These are phyloP conservation scores for Pseudochromis fuscus DNA, from an alignment of 2,797 vertebrate genomes.

Conservation along the genomic window DNA sequence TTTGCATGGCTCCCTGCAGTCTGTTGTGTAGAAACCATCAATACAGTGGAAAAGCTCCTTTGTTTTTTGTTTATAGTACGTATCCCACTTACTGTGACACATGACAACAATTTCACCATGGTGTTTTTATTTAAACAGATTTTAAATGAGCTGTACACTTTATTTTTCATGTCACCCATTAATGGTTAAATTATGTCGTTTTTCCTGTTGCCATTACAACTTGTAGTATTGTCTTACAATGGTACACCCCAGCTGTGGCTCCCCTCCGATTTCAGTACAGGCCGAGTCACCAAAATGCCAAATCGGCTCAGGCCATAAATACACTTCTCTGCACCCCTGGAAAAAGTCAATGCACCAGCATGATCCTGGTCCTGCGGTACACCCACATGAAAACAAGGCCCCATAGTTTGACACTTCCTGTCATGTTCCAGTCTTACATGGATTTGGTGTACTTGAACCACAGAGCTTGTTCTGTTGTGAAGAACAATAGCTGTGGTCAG, in stretches of 20 bases:
- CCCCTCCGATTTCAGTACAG: constrained; percentile 38
- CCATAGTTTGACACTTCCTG: constrained; percentile 43
- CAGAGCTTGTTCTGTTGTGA: background rate
- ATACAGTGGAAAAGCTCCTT: constrained; percentile 7
- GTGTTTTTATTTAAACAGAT: no score
- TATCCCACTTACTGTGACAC: background rate
- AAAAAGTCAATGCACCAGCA: constrained; percentile 52
- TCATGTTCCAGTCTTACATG: constrained; percentile 7
- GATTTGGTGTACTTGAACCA: constrained; percentile 19
- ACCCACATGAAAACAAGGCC: constrained; percentile 30
- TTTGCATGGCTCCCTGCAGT: constrained; percentile 55
- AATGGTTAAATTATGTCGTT: background rate
- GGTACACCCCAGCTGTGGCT: constrained; percentile 22
- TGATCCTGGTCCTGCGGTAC: constrained; percentile 23
- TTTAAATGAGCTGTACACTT: no score
- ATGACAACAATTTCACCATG: no score
- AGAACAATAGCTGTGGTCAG: background rate
- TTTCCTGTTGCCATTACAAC: no score
- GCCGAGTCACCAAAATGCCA: constrained; percentile 59
- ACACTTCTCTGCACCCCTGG: constrained; percentile 34
- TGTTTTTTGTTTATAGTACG: background rate
- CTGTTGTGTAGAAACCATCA: constrained; percentile 37
- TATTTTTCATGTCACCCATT: background rate
- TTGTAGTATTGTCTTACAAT: constrained; percentile 26
- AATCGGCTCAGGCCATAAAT: constrained; percentile 50